Percentiles rank a stretch among this genome's conserved stretches.
phyloP scores from a whole-genome alignment of 2,888 invertebrate species.

The Euplexia lucipara region DNA sequence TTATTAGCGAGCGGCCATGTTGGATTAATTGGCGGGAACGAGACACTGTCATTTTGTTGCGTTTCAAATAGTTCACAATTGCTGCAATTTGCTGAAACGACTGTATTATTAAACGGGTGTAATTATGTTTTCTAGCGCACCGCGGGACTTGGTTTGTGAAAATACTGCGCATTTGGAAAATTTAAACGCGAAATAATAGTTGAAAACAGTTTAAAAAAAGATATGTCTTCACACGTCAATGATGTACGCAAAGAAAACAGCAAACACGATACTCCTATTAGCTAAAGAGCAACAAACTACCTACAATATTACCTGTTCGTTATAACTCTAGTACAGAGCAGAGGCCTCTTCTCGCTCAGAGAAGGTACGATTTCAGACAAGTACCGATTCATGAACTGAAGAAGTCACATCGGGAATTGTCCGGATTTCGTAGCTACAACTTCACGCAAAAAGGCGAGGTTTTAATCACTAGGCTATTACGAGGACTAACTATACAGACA shows the following conservation, averaged over 20 bases:
- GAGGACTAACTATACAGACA: neutral
- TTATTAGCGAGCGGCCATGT: conserved; percentile 53
- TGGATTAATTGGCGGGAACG: conserved; percentile 59
- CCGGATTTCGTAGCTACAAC: no score
- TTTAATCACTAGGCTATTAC: no score
- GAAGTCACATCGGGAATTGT: no score
- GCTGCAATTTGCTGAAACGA: conserved; percentile 53
- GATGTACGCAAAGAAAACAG: neutral
- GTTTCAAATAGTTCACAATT: conserved; percentile 60
- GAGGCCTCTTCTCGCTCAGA: no score
- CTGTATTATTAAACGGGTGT: conserved; percentile 32
- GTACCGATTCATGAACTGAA: no score
- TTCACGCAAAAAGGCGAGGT: no score
- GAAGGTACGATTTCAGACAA: no score
- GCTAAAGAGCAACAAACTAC: conserved; percentile 16
- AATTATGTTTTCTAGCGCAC: conserved; percentile 22
- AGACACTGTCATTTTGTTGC: conserved; percentile 57
- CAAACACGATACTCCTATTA: no score
- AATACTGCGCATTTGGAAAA: neutral
- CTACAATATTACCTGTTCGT: no score
- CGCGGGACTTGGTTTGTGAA: conserved; percentile 1
- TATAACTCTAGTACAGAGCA: no score
- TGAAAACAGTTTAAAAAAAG: neutral
- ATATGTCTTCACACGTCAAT: neutral
- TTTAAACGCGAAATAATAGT: neutral